Percentiles rank a stretch among this genome's conserved stretches.
Conservation (phyloP, 2,797 vertebrate genomes). For the Thaleichthys pacificus region DNA sequence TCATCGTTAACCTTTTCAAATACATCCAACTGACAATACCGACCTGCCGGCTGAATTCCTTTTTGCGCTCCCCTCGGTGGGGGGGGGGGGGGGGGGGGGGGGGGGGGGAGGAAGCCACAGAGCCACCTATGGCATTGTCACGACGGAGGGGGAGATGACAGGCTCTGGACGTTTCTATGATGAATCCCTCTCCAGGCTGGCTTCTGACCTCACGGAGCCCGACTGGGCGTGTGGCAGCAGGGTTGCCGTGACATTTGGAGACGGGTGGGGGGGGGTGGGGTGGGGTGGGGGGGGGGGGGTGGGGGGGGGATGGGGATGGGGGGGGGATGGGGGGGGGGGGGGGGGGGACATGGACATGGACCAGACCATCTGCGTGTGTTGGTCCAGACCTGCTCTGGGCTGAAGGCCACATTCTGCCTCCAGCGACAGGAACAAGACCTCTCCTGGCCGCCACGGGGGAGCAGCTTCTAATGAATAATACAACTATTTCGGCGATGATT, state of each 20-base stretch:
- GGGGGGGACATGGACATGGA: not conserved
- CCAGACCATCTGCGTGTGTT: not conserved
- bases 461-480: too few species aligned
- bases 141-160: not conserved
- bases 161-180: not conserved
- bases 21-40: not conserved
- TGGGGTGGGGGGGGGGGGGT: too few species aligned
- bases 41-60: not conserved
- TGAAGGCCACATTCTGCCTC: slow-evolving; percentile 14
- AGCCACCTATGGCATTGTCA: not conserved
- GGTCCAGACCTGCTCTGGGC: not conserved
- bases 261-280: too few species aligned
- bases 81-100: too few species aligned
- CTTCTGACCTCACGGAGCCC: slow-evolving; percentile 6
- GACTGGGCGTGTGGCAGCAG: slow-evolving; percentile 16
- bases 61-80: not conserved
- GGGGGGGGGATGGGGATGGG: not conserved
- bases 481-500: too few species aligned
- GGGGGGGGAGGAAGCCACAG: not conserved
- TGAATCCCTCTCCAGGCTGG: not conserved
- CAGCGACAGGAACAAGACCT: not conserved
- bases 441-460: too few species aligned
- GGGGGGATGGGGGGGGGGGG: not conserved
- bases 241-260: slow-evolving; percentile 1
- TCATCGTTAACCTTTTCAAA: not conserved